Conservation (phyloP, 2,113 vertebrate species). For the Apus apus region DNA sequence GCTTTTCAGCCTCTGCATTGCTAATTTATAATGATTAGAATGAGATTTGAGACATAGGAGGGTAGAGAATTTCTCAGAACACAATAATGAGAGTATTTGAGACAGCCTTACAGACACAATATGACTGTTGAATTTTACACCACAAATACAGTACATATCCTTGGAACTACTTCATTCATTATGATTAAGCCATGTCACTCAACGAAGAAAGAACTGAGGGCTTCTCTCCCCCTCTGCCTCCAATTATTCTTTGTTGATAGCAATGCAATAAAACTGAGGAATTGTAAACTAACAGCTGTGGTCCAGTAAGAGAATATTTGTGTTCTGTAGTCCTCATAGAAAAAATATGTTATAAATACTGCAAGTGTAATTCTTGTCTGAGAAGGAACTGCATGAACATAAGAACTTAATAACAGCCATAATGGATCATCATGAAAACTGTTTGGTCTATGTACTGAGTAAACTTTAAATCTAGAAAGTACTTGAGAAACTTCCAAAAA, state of each 20-base stretch:
- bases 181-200: neutral
- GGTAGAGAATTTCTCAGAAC: slow-evolving; percentile 29
- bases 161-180: neutral
- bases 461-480: neutral
- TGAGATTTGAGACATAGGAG: slow-evolving; percentile 21
- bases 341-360: neutral
- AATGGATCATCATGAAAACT: neutral
- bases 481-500: neutral
- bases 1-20: neutral
- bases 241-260: neutral
- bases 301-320: neutral
- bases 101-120: neutral
- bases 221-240: neutral
- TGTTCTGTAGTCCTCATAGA: neutral
- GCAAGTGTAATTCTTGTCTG: neutral
- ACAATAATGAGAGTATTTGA: slow-evolving; percentile 19
- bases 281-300: neutral
- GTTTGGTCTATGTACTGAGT: neutral
- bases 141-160: neutral
- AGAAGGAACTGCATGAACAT: neutral
- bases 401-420: neutral
- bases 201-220: neutral
- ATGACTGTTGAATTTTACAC: slow-evolving; percentile 18
- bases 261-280: neutral
- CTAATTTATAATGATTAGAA: slow-evolving; percentile 31